Evolutionary conservation across 2,113 vertebrate species (phyloP), one percentile per base, ranked within the genome.

Genomic region (Cynocephalus volans): DNA sequence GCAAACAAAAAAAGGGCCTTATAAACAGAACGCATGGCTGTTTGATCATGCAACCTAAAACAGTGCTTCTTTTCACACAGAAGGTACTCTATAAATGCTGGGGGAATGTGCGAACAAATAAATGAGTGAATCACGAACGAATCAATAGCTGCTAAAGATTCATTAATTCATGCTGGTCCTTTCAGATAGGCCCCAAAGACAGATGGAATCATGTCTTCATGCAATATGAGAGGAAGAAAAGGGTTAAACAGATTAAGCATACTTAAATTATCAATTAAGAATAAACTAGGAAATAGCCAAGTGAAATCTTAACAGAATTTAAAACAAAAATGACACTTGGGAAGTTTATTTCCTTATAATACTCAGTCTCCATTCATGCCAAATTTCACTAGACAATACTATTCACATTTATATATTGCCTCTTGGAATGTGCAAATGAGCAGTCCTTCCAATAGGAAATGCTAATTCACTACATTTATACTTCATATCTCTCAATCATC

Each of bases 381-480:
- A 92, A 83, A 80, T 94, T 91, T 96, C 76, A 95, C 88, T 93
- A 75, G 41, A 75, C 83, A 86, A 92, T 86, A 86, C 50, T 82
- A 69, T 64, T 93, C 69, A 24, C 86, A 91, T 83, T 76, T 85
- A 69, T 76, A 86, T 36, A 48, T 14, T 88, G 72, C 33, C 21
- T 75, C 48, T 91, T 48, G n/a, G 86, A 95, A 84, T 75, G 67
- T 79, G 5, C 52, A 97, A 93, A 93, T 89, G 82, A 91, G 73
- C 91, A 94, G 84, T 87, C 56, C 13, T 87, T 93, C 81, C 70
- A 90, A 88, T 28, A 90, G 87, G 52, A 98, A 96, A 96, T 82
- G 70, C 26, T 84, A 95, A 79, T 94, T 90, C 33, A 77, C 87
- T 97, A 83, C 75, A 92, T 93, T 92, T 88, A 72, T 52, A 87